Conservation (phyloP, 2,888 invertebrate species). For the Meandrusa payeni region DNA sequence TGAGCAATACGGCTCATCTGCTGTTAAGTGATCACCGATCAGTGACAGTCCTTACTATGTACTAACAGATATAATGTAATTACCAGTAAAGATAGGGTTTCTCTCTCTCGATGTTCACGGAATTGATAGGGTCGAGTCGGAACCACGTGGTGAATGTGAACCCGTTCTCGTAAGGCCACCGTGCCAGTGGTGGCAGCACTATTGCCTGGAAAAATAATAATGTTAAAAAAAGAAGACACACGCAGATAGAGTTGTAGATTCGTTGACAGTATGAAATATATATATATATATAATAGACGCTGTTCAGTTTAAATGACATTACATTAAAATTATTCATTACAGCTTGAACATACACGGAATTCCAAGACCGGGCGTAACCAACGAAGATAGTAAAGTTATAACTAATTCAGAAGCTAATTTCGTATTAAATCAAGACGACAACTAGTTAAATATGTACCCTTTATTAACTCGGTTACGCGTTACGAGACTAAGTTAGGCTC, state of each 20-base stretch:
- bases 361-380: constrained; percentile 2
- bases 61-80: too few species aligned
- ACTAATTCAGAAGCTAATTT: constrained; percentile 22
- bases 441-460: constrained; percentile 23
- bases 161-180: constrained; percentile 99
- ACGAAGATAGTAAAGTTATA: constrained; percentile 3
- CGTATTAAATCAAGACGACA: constrained; percentile 19
- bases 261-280: too few species aligned
- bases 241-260: too few species aligned
- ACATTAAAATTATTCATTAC: too few species aligned
- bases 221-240: too few species aligned
- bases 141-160: constrained; percentile 99
- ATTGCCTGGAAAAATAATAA: constrained; percentile 96
- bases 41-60: too few species aligned
- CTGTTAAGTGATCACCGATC: too few species aligned
- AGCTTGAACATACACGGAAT: too few species aligned
- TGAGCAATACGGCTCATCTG: too few species aligned
- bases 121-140: constrained; percentile 98
- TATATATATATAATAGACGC: too few species aligned
- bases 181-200: constrained; percentile 97
- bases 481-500: constrained; percentile 12
- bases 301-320: too few species aligned
- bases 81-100: constrained; percentile 99
- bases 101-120: constrained; percentile 98
- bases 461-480: constrained; percentile 19